These are phyloP conservation scores for Linyphia triangularis DNA, from an alignment of 2,888 invertebrate genomes.

Conservation along the genomic window DNA sequence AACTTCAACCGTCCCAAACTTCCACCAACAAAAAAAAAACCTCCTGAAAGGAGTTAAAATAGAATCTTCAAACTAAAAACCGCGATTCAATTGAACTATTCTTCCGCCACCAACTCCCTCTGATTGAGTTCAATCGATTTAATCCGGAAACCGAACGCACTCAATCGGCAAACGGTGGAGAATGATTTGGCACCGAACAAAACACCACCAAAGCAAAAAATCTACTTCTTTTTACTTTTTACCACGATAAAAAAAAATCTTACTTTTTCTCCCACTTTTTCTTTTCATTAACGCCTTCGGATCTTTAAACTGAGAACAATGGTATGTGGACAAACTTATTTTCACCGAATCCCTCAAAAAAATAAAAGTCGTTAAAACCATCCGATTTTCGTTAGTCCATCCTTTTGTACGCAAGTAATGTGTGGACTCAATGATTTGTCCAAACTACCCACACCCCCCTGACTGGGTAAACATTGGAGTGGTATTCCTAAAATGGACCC, in stretches of 20 bases:
- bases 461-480: slow-evolving; percentile 38
- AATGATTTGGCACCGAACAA: neutral
- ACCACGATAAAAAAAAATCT: neutral
- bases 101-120: neutral
- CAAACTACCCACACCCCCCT: slow-evolving; percentile 9
- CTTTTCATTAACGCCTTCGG: slow-evolving; percentile 42
- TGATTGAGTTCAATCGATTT: slow-evolving; percentile 15
- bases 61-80: neutral
- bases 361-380: slow-evolving; percentile 36
- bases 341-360: neutral
- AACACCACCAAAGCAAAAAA: neutral
- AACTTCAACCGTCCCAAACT: too few relatives aligned
- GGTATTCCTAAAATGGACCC: slow-evolving; percentile 20
- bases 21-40: neutral
- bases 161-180: neutral
- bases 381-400: neutral
- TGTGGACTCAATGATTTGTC: slow-evolving; percentile 37
- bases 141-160: slow-evolving; percentile 1
- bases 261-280: neutral
- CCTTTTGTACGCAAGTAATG: slow-evolving; percentile 8
- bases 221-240: neutral
- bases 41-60: neutral
- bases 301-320: slow-evolving; percentile 33
- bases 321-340: slow-evolving; percentile 39
- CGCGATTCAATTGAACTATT: neutral